These are phyloP conservation scores for Gnathonemus longibarbis DNA, from an alignment of 2,113 vertebrate species.

Conservation along the genomic window DNA sequence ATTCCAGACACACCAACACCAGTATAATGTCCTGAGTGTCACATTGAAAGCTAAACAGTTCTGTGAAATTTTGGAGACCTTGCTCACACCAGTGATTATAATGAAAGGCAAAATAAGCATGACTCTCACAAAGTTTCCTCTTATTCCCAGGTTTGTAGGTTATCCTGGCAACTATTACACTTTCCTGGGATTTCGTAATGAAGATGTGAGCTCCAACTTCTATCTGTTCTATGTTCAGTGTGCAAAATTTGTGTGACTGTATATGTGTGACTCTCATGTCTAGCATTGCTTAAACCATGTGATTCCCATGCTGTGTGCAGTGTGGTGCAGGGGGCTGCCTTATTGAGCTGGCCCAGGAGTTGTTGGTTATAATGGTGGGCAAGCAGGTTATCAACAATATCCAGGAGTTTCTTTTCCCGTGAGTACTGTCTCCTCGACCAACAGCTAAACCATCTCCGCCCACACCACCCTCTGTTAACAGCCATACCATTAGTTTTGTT, in stretches of 20 bases:
- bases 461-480: not conserved
- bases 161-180: conserved; percentile 39
- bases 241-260: not conserved
- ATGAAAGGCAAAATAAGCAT: not conserved
- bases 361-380: conserved; percentile 67
- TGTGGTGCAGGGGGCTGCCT: conserved; percentile 58
- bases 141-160: conserved; percentile 36
- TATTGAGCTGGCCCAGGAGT: conserved; percentile 63
- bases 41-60: not conserved
- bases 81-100: not conserved
- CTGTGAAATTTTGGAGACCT: not conserved
- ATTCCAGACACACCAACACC: not conserved
- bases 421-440: conserved; percentile 26
- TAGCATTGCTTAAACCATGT: not conserved
- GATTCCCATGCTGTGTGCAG: conserved; percentile 28
- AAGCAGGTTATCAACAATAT: conserved; percentile 66
- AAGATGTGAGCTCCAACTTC: conserved; percentile 41
- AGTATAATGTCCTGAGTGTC: not conserved
- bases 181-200: conserved; percentile 36
- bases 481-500: not conserved
- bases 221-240: not conserved
- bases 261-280: not conserved
- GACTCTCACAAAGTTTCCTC: not conserved
- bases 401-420: conserved; percentile 62
- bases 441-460: not conserved